These are phyloP conservation scores for Polydesmus complanatus DNA, from an alignment of 2,888 invertebrate genomes.

Conservation along the genomic window DNA sequence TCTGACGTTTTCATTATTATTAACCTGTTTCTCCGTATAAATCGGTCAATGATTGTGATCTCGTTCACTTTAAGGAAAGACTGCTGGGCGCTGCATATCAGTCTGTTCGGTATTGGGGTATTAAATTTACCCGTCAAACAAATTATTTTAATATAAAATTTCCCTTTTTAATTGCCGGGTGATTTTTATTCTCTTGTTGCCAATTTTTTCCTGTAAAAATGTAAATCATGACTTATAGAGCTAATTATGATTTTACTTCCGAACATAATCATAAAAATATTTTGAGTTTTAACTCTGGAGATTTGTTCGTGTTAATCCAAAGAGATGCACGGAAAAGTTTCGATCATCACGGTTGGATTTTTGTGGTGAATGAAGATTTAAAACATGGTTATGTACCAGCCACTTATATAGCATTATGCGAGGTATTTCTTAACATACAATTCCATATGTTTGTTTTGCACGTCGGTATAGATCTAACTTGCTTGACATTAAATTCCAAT, in stretches of 20 bases:
- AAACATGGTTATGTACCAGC: conserved; percentile 4
- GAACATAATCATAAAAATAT: conserved; percentile 11
- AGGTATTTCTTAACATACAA: background rate
- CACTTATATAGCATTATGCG: background rate
- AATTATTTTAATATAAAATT: too few relatives aligned
- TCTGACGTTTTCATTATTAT: too few relatives aligned
- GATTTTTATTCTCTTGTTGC: too few relatives aligned
- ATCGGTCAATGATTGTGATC: too few relatives aligned
- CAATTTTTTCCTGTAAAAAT: too few relatives aligned
- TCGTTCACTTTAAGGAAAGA: too few relatives aligned
- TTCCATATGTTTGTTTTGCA: background rate
- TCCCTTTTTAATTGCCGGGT: too few relatives aligned
- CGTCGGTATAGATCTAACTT: background rate
- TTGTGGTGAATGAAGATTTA: conserved; percentile 2
- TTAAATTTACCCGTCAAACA: too few relatives aligned
- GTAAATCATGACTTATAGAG: conserved; percentile 1
- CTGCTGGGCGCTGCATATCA: too few relatives aligned
- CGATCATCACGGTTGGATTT: conserved; percentile 7
- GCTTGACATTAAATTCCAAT: background rate
- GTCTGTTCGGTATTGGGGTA: too few relatives aligned
- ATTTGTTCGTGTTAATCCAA: conserved; percentile 3
- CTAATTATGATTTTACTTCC: conserved; percentile 11
- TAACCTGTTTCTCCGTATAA: too few relatives aligned
- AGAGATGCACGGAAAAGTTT: background rate
- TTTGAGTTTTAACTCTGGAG: conserved; percentile 9